phyloP scores from a whole-genome alignment of 2,797 vertebrate genomes.

The Betta splendens region DNA sequence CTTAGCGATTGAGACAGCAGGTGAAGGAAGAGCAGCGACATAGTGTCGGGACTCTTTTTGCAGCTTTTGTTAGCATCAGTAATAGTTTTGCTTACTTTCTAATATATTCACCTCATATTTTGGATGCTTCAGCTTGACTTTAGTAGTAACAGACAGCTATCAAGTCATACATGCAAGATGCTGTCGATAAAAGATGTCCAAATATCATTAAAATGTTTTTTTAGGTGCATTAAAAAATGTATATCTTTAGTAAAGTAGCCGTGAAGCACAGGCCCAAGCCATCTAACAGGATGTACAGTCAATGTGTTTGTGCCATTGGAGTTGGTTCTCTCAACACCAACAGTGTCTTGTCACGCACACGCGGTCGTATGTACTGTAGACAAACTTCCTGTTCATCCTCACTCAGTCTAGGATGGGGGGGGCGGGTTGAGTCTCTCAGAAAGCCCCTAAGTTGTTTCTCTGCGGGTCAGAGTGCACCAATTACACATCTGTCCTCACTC shows the following conservation, averaged over 20 bases:
- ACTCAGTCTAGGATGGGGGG: conserved; percentile 25
- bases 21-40: conserved; percentile 9
- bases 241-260: background rate
- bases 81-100: background rate
- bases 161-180: conserved; percentile 3
- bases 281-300: conserved; percentile 64
- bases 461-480: conserved; percentile 44
- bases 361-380: conserved; percentile 22
- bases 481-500: conserved; percentile 54
- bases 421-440: conserved; percentile 9
- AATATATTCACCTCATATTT: background rate
- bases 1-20: conserved; percentile 26
- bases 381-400: conserved; percentile 20
- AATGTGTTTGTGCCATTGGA: conserved; percentile 46
- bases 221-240: conserved; percentile 5
- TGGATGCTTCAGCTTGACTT: background rate
- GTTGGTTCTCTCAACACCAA: conserved; percentile 49
- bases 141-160: background rate
- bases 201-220: background rate
- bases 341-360: conserved; percentile 47
- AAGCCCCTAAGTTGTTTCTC: conserved; percentile 22
- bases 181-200: background rate
- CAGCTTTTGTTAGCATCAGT: background rate
- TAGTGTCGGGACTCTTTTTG: background rate
- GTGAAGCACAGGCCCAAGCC: background rate